Evolutionary conservation across 2,113 vertebrate genomes (phyloP).

Genomic region (Gymnogyps californianus): DNA sequence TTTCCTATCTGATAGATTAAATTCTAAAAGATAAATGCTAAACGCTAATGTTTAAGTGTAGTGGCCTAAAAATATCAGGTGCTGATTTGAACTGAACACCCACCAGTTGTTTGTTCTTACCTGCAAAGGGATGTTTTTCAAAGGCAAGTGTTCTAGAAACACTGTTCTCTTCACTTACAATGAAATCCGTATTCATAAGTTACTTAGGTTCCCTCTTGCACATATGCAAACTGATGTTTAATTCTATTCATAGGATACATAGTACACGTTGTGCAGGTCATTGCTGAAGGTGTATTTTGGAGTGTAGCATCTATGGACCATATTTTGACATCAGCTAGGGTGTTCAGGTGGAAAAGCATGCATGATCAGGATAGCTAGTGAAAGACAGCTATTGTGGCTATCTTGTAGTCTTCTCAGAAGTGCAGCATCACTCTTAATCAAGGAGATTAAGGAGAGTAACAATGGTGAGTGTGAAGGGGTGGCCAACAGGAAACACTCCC

Average conservation of each 20-base stretch:
- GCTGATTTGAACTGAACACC: background rate
- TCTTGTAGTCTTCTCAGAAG: background rate
- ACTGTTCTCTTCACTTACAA: background rate
- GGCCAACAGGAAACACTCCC: background rate
- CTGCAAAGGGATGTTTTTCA: background rate
- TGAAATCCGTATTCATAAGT: accelerated
- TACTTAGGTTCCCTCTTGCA: background rate
- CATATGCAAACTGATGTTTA: background rate
- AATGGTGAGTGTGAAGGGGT: background rate
- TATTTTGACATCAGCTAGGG: background rate
- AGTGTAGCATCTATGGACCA: background rate
- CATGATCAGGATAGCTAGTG: too few relatives aligned
- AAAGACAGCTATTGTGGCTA: background rate
- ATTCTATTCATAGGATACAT: accelerated
- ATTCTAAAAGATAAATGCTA: background rate
- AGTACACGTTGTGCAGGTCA: accelerated
- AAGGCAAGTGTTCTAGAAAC: background rate
- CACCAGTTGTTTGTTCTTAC: background rate
- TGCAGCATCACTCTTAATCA: background rate
- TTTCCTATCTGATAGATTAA: conserved; percentile 5
- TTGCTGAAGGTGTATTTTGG: background rate
- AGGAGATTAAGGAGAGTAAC: background rate
- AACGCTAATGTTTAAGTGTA: background rate
- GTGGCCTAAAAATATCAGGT: background rate
- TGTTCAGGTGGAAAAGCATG: background rate